A percentile compares a stretch with the other conserved stretches of the same genome.
These are phyloP conservation scores for Hydropsyche tenuis DNA, from an alignment of 1,140 invertebrate species.

Conservation along the genomic window DNA sequence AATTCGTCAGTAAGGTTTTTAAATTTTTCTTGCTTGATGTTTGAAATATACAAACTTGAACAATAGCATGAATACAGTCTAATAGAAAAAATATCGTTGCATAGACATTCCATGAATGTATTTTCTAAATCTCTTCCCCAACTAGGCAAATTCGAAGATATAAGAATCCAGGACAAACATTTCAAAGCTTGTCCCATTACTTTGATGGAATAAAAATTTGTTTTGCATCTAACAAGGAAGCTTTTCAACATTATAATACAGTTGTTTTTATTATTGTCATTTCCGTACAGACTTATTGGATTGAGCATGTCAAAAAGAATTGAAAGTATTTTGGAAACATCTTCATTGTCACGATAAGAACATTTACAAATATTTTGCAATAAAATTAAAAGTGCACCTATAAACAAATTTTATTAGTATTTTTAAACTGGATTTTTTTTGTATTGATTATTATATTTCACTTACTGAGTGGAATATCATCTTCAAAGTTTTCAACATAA, in stretches of 20 bases:
- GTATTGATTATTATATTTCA: conserved; percentile 13
- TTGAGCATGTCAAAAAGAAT: conserved; percentile 37
- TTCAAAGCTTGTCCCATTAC: conserved; percentile 40
- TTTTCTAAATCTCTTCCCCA: conserved; percentile 51
- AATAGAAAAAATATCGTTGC: conserved; percentile 53
- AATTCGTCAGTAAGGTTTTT: conserved; percentile 24
- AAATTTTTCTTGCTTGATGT: conserved; percentile 22
- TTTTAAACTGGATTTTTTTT: background rate
- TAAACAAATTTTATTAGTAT: background rate
- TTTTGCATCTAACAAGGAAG: conserved; percentile 34
- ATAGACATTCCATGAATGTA: conserved; percentile 54
- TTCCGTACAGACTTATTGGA: conserved; percentile 2
- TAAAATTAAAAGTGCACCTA: background rate
- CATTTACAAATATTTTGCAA: conserved; percentile 37
- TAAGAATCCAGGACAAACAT: conserved; percentile 51
- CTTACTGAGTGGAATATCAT: conserved; percentile 42
- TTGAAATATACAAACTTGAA: conserved; percentile 29
- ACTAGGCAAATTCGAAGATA: conserved; percentile 46
- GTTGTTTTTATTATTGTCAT: conserved; percentile 31
- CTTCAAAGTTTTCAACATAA: conserved; percentile 31
- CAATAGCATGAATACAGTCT: conserved; percentile 56
- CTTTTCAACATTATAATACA: conserved; percentile 46
- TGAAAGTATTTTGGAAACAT: conserved; percentile 27
- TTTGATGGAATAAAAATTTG: conserved; percentile 38
- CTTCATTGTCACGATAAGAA: conserved; percentile 38